These are phyloP conservation scores for Antechinus flavipes DNA, from an alignment of 2,113 vertebrate species.

Conservation along the genomic window DNA sequence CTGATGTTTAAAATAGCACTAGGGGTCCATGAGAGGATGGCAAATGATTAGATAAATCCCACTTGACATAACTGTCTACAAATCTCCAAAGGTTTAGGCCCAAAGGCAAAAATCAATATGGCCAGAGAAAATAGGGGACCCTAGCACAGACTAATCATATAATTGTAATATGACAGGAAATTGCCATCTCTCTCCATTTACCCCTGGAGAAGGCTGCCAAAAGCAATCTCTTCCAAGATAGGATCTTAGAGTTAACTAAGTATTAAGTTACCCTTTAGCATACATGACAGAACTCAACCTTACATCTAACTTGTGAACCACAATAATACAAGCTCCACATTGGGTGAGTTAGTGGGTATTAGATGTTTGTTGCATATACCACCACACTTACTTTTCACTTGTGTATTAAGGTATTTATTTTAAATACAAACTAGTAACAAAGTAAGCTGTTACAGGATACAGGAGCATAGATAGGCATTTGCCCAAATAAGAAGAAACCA, in stretches of 20 bases:
- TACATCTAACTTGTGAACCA: not conserved
- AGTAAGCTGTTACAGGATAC: not conserved
- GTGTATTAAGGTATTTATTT: not conserved
- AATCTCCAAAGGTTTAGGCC: not conserved
- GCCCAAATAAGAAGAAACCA: not conserved
- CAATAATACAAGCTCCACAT: not conserved
- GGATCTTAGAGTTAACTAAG: not conserved
- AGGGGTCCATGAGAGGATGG: not conserved
- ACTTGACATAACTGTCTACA: not conserved
- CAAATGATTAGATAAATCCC: not conserved
- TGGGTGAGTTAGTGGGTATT: not conserved
- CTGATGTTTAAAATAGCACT: not conserved
- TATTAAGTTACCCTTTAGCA: not conserved
- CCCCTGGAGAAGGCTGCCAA: not conserved
- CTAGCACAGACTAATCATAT: not conserved
- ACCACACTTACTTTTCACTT: not conserved
- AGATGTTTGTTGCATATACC: not conserved
- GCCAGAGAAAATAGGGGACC: not conserved
- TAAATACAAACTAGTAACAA: not conserved
- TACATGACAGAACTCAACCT: not conserved
- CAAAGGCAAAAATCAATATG: not conserved
- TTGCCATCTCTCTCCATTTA: not conserved
- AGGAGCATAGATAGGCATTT: not conserved
- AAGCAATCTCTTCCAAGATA: not conserved
- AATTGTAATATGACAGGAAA: not conserved